These are phyloP conservation scores for Platanista minor DNA, from an alignment of 2,113 vertebrate genomes.

Conservation along the genomic window DNA sequence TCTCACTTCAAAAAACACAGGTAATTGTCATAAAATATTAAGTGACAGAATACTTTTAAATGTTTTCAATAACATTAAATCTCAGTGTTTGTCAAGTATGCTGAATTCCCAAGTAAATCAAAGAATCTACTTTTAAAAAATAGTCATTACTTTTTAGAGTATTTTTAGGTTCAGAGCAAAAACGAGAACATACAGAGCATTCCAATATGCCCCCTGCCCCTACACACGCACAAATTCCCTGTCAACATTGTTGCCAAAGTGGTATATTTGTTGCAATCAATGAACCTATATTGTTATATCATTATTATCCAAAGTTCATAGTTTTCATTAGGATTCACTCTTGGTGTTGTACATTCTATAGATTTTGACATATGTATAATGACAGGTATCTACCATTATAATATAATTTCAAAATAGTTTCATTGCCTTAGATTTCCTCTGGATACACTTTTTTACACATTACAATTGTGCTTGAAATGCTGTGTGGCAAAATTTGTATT, in stretches of 20 bases:
- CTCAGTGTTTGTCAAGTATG: background rate
- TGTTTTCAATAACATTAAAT: background rate
- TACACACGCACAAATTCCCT: background rate
- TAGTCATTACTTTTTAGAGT: background rate
- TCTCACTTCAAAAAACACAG: background rate
- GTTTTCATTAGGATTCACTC: background rate
- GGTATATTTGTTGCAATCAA: background rate
- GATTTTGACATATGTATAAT: background rate
- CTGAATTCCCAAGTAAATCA: background rate
- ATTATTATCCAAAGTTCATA: background rate
- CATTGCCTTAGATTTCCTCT: background rate
- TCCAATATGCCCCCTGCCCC: background rate
- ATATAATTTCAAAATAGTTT: background rate
- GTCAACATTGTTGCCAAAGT: background rate
- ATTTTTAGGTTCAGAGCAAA: background rate
- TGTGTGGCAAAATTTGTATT: background rate
- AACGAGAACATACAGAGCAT: background rate
- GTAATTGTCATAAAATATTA: background rate
- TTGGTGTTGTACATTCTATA: background rate
- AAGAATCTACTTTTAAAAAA: background rate
- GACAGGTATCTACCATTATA: background rate
- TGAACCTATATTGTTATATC: background rate
- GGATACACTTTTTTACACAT: background rate
- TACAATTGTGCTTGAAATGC: background rate
- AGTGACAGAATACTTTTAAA: background rate